These are phyloP conservation scores for Catalaphyllia jardinei DNA, from an alignment of 64 coral and sea anemone species.

Conservation along the genomic window DNA sequence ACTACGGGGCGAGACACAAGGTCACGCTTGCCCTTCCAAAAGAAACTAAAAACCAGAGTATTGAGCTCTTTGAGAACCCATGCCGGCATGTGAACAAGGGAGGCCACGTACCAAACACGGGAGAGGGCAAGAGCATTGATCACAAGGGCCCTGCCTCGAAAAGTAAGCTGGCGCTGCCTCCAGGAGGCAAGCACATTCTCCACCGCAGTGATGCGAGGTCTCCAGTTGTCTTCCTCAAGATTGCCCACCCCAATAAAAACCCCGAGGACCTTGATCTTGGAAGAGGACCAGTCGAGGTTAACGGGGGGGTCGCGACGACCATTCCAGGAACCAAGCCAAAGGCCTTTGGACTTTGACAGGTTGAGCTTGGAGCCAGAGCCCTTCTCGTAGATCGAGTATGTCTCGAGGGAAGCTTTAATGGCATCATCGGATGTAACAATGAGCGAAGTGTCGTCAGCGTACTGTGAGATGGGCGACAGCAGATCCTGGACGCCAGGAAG, in stretches of 20 bases:
- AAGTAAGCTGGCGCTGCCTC: not conserved
- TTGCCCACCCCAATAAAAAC: not conserved
- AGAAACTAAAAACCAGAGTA: not conserved
- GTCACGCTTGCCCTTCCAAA: constrained; percentile 18
- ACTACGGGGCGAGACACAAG: not conserved
- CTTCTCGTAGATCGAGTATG: too few relatives aligned
- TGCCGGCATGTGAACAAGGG: not conserved
- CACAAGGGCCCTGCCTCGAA: not conserved
- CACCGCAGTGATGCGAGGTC: not conserved
- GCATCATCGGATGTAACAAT: too few relatives aligned
- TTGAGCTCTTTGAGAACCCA: not conserved
- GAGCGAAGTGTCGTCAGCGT: too few relatives aligned
- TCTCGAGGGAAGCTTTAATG: too few relatives aligned
- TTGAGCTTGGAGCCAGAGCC: too few relatives aligned
- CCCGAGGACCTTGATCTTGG: not conserved
- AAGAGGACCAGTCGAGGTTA: not conserved
- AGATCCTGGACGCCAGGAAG: too few relatives aligned
- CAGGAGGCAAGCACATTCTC: not conserved
- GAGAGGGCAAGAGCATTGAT: constrained; percentile 29
- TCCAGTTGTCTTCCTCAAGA: not conserved
- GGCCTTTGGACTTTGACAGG: too few relatives aligned
- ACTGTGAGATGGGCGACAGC: too few relatives aligned
- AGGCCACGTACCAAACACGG: constrained; percentile 17
- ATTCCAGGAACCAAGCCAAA: too few relatives aligned
- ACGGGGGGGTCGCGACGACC: not conserved